Evolutionary conservation across 2,888 invertebrate species (phyloP).

Genomic region (Xestia c-nigrum): DNA sequence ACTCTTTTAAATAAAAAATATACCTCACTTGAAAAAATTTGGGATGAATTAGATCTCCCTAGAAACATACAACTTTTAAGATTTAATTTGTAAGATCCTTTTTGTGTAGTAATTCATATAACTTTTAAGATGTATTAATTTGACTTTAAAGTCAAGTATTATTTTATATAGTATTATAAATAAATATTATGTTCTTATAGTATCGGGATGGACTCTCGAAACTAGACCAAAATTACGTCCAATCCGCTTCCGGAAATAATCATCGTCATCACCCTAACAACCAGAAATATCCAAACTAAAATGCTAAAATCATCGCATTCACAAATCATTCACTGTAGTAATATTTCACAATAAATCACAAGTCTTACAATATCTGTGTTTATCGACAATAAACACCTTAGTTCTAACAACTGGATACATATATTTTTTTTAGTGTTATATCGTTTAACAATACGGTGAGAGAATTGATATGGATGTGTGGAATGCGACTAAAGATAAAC

Average conservation of each 20-base stretch:
- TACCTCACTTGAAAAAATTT: slow-evolving; percentile 84
- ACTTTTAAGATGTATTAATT: too few species aligned
- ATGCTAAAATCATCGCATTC: background rate
- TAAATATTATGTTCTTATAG: too few species aligned
- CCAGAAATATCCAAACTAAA: too few species aligned
- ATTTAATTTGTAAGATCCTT: slow-evolving; percentile 87
- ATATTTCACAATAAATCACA: background rate
- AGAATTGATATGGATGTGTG: background rate
- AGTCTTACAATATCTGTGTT: background rate
- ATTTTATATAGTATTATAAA: too few species aligned
- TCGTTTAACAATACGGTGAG: background rate
- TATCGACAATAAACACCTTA: background rate
- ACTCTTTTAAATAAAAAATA: slow-evolving; percentile 65
- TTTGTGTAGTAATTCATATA: too few species aligned
- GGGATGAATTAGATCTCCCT: slow-evolving; percentile 85
- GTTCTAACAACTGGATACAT: background rate
- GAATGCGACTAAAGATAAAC: background rate
- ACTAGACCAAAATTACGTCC: too few species aligned
- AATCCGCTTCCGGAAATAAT: too few species aligned
- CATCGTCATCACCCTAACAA: too few species aligned
- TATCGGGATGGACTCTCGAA: too few species aligned
- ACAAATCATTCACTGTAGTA: background rate
- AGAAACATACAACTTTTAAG: slow-evolving; percentile 89
- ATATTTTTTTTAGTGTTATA: background rate
- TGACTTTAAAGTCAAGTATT: too few species aligned